Base-by-base conservation (phyloP, 2,888 invertebrate genomes). In the Myopa testacea region DNA sequence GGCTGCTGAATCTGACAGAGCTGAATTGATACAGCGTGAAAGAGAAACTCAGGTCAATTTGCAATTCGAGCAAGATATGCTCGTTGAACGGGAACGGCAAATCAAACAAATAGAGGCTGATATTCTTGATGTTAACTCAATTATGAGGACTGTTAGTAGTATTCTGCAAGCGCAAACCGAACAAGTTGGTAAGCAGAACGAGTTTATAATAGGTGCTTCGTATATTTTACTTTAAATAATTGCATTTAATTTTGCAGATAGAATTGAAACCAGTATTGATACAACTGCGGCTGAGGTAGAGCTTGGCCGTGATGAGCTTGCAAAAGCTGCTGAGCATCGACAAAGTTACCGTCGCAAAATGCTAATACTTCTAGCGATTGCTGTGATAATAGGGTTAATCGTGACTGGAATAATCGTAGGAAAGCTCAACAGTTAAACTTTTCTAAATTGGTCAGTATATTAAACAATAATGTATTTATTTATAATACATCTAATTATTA, bases 191-290 rank as follows among this genome's bases (percentile, higher is more conserved):
- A 89, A 91, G 93, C 86, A 7, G 38, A 58, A 55, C 16, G 16
- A 34, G 55, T 60, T 58, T n/a, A 60, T 60, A 14, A 14, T 16
- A n/a, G 7, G 26, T 50, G 14, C 10, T 63, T 63, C 34, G 5
- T 26, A 63, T 26, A 0, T 4, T 26, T 34, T 34, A 63, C 7
- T 63, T 34, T 26, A 34, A 34, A 34, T 19, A 34, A 5, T 73
- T n/a, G 37, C 45, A 40, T 50, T 26, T 26, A 26, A 26, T 37
- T 40, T 81, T 81, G 37, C 89, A 97, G 97, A 95, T 88, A 92
- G 94, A 7, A 95, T 97, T 82, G 96, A 96, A 88, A 93, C 92
- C 83, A 93, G 93, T 89, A 93, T 97, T 84, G 95, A 96, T 85
- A 91, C 92, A 78, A 93, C 94, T 1, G 92, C 93, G 74, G 92